Percentiles rank a stretch among this genome's conserved stretches.
phyloP scores from a whole-genome alignment of 2,888 invertebrate genomes.

The Philonicus albiceps region DNA sequence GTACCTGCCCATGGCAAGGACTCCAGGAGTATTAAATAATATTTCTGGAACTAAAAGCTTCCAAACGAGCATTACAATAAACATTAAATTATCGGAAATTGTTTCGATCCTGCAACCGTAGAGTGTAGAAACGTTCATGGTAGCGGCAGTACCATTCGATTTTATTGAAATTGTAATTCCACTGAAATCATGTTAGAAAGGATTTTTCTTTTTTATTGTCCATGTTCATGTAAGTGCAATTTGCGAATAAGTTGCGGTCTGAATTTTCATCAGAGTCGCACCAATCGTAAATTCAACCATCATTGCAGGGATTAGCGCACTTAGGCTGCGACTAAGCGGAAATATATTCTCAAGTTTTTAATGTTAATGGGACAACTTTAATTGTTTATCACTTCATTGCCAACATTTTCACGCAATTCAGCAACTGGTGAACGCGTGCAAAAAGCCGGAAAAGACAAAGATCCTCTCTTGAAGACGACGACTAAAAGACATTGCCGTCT shows the following conservation, averaged over 20 bases:
- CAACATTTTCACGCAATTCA: conserved; percentile 19
- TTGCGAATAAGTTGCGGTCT: background rate
- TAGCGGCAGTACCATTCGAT: background rate
- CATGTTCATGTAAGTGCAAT: background rate
- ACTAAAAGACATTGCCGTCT: background rate
- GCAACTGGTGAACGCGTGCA: background rate
- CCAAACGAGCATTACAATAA: background rate
- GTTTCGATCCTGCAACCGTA: background rate
- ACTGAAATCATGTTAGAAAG: background rate
- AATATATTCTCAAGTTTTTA: conserved; percentile 23
- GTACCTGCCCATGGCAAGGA: background rate
- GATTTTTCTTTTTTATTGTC: background rate
- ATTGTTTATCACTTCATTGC: conserved; percentile 35
- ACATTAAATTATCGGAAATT: background rate
- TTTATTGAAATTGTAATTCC: background rate
- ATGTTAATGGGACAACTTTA: conserved; percentile 30
- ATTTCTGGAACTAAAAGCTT: background rate
- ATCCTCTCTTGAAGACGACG: background rate
- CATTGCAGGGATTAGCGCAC: conserved; percentile 16
- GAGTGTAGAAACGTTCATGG: background rate
- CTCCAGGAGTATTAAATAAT: background rate
- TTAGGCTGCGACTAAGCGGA: background rate
- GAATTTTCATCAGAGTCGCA: background rate
- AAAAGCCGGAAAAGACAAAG: conserved; percentile 23
- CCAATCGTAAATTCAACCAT: background rate